Evolutionary conservation across 2,888 invertebrate species (phyloP).

Genomic region (Leptothorax acervorum): DNA sequence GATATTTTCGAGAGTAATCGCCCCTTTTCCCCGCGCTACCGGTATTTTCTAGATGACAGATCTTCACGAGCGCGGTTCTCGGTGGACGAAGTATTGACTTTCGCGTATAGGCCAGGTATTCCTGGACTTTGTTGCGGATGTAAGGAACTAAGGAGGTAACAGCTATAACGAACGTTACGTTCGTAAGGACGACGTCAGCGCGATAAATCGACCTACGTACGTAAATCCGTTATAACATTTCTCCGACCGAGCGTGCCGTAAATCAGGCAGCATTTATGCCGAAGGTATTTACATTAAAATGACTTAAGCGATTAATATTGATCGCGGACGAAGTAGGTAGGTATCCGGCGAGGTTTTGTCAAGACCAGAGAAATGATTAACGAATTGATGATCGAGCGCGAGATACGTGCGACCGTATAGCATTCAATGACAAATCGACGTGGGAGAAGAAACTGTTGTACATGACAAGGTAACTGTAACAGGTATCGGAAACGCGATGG

Average conservation of each 20-base stretch:
- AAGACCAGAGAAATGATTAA: not conserved
- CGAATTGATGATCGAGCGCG: not conserved
- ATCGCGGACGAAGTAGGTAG: not conserved
- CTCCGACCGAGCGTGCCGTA: constrained; percentile 63
- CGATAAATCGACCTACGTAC: constrained; percentile 60
- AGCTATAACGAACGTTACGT: constrained; percentile 40
- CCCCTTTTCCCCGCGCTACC: not conserved
- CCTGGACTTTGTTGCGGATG: constrained; percentile 52
- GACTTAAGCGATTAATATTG: constrained; percentile 10
- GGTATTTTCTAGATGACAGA: not conserved
- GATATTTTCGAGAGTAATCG: not conserved
- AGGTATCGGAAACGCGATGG: not conserved
- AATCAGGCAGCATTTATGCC: constrained; percentile 53
- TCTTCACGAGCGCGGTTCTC: constrained; percentile 19
- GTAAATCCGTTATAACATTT: constrained; percentile 40
- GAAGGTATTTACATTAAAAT: constrained; percentile 30
- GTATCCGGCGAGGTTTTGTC: not conserved
- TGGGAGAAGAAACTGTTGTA: not conserved
- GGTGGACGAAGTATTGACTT: constrained; percentile 37
- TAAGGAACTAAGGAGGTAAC: constrained; percentile 49
- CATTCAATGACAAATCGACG: not conserved
- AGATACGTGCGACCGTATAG: not conserved
- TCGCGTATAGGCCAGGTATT: constrained; percentile 58
- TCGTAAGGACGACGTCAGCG: constrained; percentile 47
- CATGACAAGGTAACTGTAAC: not conserved